phyloP scores from a whole-genome alignment of 2,888 invertebrate genomes.

The Eupeodes luniger region DNA sequence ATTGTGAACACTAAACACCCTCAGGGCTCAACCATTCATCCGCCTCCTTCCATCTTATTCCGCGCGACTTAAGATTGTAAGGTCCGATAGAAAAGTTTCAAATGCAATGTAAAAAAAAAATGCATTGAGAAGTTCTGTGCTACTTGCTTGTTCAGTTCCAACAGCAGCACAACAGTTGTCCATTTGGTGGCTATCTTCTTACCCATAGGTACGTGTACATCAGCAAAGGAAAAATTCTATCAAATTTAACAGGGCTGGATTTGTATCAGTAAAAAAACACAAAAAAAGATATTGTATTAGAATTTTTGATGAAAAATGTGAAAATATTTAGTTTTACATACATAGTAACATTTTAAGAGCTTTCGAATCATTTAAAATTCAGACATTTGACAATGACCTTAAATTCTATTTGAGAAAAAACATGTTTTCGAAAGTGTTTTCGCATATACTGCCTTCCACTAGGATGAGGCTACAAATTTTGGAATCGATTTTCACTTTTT shows the following conservation, averaged over 20 bases:
- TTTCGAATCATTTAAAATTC: too few relatives aligned
- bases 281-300: not conserved
- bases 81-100: constrained; percentile 57
- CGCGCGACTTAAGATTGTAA: constrained; percentile 49
- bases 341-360: too few relatives aligned
- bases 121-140: constrained; percentile 60
- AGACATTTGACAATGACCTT: too few relatives aligned
- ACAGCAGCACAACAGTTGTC: constrained; percentile 16
- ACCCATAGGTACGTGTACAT: not conserved
- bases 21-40: constrained; percentile 23
- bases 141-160: constrained; percentile 43
- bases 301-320: too few relatives aligned
- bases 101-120: constrained; percentile 20
- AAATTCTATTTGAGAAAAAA: too few relatives aligned
- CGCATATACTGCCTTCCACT: too few relatives aligned
- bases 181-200: constrained; percentile 17
- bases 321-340: too few relatives aligned
- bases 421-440: too few relatives aligned
- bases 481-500: too few relatives aligned
- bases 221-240: not conserved
- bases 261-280: not conserved
- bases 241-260: not conserved
- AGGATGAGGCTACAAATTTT: too few relatives aligned
- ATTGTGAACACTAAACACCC: constrained; percentile 42
- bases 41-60: not conserved